Evolutionary conservation across 2,888 invertebrate genomes (phyloP), one percentile per base, ranked within the genome.

Genomic region (Candidula unifasciata): DNA sequence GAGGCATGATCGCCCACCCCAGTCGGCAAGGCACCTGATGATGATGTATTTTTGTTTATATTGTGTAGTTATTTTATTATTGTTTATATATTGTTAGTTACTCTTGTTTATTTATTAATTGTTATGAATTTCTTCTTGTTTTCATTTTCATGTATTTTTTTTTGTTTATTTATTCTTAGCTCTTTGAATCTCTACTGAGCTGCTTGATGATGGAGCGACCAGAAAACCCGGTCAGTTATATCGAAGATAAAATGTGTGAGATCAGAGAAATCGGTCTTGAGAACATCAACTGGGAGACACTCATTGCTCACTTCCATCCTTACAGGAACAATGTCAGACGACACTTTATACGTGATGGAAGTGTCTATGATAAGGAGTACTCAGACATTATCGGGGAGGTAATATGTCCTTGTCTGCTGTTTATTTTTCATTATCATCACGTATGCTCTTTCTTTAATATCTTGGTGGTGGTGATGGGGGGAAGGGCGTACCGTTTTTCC

Each of bases 241-340:
- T 93, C 35, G 91, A 93, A 83, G 86, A 88, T 82, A 92, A 91
- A 87, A 91, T 93, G 89, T 87, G 89, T 35, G 88, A 90, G 86
- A 90, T 93, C 33, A 90, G 90, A 80, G 88, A 90, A 33, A 87
- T 91, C n/a, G 93, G 93, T 30, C 83, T 91, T 27, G 90, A 91
- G 35, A 92, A 92, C 79, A 90, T 93, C 8, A 91, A 93, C 87
- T 93, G 93, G 93, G 93, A 93, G 86, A 91, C 93, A 27, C 93
- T 93, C 88, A 90, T 93, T 10, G 87, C 89, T 44, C 88, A 91
- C 57, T 86, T 93, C 35, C 93, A 93, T 83, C 93, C 93, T 3
- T 91, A 92, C 78, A 83, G 92, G 76, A 90, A 92, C 85, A 87
- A 89, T 6, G 82, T 90, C 0, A 83, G 92, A 8, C 86, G 90